These are phyloP conservation scores for Drosophila nannoptera DNA, from an alignment of 1,140 invertebrate species.

Conservation along the genomic window DNA sequence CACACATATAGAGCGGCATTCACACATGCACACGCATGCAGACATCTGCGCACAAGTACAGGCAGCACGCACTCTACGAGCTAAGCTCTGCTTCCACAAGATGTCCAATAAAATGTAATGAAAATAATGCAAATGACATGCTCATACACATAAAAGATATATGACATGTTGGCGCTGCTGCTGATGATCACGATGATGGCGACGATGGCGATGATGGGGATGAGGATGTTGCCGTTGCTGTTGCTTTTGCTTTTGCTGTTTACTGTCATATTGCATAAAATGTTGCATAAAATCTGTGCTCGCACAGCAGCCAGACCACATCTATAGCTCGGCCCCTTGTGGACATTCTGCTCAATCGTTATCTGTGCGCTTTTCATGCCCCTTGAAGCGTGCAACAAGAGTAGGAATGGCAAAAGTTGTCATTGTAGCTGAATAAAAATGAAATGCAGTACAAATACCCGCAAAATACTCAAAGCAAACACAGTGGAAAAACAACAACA, in stretches of 20 bases:
- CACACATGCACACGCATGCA: conserved; percentile 2
- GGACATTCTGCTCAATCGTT: conserved; percentile 35
- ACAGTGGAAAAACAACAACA: conserved; percentile 20
- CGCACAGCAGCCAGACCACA: neutral
- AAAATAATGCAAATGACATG: conserved; percentile 73
- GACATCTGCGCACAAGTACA: neutral
- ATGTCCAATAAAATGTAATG: conserved; percentile 54
- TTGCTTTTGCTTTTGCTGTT: conserved; percentile 11
- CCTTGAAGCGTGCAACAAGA: conserved; percentile 44
- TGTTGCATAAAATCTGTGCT: conserved; percentile 59
- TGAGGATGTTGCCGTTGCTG: conserved; percentile 2
- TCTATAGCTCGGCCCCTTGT: neutral
- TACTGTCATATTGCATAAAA: conserved; percentile 63
- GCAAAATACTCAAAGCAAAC: conserved; percentile 57
- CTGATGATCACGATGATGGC: conserved; percentile 24
- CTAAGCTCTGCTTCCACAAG: conserved; percentile 12
- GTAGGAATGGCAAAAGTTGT: conserved; percentile 37
- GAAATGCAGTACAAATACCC: conserved; percentile 74
- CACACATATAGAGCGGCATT: neutral
- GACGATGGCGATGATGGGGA: conserved; percentile 3
- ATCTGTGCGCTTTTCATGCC: conserved; percentile 57
- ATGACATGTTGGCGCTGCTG: conserved; percentile 18
- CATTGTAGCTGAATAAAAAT: conserved; percentile 74
- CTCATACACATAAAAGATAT: conserved; percentile 43
- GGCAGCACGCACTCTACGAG: neutral